Evolutionary conservation across 2,888 invertebrate species (phyloP).

Genomic region (Notocelia uddmanniana): DNA sequence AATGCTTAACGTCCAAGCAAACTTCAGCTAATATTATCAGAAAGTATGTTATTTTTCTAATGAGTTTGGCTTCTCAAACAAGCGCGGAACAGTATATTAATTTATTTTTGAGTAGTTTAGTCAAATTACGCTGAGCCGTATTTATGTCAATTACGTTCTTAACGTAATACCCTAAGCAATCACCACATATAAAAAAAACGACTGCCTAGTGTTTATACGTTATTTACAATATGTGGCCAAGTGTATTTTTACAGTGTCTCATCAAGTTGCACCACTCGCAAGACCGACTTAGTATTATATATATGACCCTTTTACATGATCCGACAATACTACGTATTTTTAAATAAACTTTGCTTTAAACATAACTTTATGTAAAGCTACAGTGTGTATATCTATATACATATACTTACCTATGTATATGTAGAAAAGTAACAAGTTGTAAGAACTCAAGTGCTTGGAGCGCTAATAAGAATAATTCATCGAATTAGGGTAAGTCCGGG

Average conservation of each 20-base stretch:
- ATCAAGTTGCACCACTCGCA: conserved; percentile 32
- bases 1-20: conserved; percentile 41
- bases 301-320: not conserved
- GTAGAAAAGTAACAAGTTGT: conserved; percentile 3
- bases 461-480: not conserved
- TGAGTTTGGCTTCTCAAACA: conserved; percentile 46
- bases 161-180: conserved; percentile 49
- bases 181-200: conserved; percentile 54
- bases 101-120: conserved; percentile 44
- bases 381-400: not conserved
- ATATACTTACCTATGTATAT: not conserved
- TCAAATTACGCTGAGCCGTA: conserved; percentile 50
- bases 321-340: not conserved
- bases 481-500: conserved; percentile 2
- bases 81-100: conserved; percentile 45
- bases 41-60: conserved; percentile 44
- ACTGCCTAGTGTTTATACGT: conserved; percentile 52
- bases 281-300: conserved; percentile 42
- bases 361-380: not conserved
- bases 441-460: not conserved
- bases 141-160: conserved; percentile 52
- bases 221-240: conserved; percentile 62
- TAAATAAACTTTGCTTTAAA: not conserved
- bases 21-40: conserved; percentile 39
- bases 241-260: conserved; percentile 60